Base-by-base conservation (phyloP, 2,888 invertebrate genomes). In the Polylopha cassiicola region DNA sequence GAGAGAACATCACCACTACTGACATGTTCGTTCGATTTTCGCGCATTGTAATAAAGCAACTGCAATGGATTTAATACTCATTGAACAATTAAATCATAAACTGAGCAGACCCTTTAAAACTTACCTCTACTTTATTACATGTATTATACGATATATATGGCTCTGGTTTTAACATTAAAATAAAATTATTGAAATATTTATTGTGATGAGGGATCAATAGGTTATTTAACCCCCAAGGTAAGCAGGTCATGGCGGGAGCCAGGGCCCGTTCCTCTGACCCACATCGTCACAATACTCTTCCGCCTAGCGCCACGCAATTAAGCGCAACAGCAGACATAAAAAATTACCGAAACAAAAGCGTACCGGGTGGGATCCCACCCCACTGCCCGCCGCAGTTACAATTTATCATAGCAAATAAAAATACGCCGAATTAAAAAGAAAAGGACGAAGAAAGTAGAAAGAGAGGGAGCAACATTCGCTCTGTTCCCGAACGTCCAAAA, bases 361-460 rank as follows among this genome's bases (percentile, higher is more conserved):
- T 67, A 65, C 60, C 51, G 66, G 65, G 33, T 21, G 62, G 50
- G 42, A 36, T 50, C 51, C 48, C 49, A 58, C 55, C 61, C 58
- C 57, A 49, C 58, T 58, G 55, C 60, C 65, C 69, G 54, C 67
- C 69, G 71, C 76, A 65, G 76, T 74, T 73, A 81, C 82, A 81
- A 85, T 85, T 84, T 84, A 85, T 85, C 84, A 85, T 84, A 80
- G 75, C 78, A 78, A 85, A 84, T 84, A 84, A 82, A 84, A 84
- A 82, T 81, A 81, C 76, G 70, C 69, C 62, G 74, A 80, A 82
- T 80, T 81, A 81, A 84, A 84, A 84, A 79, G 77, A 81, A 84
- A 78, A 80, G 73, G 68, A 81, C 64, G 71, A 77, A 76, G 79
- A 74, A 73, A 73, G 64, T 64, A 65, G 66, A 72, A 62, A 65